phyloP scores from a whole-genome alignment of 2,888 invertebrate species.

The Andrena fulva region DNA sequence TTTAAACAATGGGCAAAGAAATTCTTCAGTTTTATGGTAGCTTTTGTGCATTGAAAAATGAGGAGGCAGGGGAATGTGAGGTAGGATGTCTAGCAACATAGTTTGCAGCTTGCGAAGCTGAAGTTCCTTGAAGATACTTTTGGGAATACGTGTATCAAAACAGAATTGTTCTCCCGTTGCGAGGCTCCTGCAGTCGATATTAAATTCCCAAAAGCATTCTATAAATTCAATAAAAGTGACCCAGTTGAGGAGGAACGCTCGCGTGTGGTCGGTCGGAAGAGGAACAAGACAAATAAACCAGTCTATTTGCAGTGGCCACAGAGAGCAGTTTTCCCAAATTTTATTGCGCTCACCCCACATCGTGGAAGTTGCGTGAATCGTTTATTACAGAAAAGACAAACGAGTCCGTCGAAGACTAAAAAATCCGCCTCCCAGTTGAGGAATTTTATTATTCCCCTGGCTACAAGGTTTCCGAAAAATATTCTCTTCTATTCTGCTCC shows the following conservation, averaged over 20 bases:
- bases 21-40: too few species aligned
- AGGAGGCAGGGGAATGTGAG: too few species aligned
- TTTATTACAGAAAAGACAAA: background rate
- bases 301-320: background rate
- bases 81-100: too few species aligned
- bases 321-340: constrained; percentile 19
- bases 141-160: background rate
- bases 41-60: too few species aligned
- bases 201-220: constrained; percentile 29
- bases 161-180: background rate
- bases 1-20: too few species aligned
- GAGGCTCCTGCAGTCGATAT: background rate
- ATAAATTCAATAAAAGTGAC: constrained; percentile 45
- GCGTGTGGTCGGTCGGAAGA: constrained; percentile 5
- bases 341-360: constrained; percentile 12
- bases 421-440: background rate
- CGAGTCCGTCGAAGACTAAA: background rate
- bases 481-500: too few species aligned
- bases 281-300: constrained; percentile 20
- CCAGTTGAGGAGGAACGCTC: constrained; percentile 25
- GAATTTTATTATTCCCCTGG: too few species aligned
- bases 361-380: background rate
- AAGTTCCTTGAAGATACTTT: background rate
- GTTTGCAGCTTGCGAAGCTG: too few species aligned
- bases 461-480: too few species aligned